A percentile compares a stretch with the other conserved stretches of the same genome.
phyloP scores from a whole-genome alignment of 2,797 vertebrate genomes.

The Pelodytes ibericus region DNA sequence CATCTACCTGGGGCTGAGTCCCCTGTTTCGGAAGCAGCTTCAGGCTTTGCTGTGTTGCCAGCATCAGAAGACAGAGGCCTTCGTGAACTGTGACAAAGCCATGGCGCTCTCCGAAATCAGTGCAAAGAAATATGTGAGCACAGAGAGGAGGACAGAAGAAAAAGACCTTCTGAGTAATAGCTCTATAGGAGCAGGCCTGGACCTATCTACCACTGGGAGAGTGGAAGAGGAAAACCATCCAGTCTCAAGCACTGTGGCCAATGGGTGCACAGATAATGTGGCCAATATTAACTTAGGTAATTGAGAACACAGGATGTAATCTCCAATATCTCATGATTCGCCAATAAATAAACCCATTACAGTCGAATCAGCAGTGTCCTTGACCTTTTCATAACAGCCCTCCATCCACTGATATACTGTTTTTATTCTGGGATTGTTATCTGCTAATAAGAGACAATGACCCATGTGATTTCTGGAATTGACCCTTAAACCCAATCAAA shows the following conservation, averaged over 20 bases:
- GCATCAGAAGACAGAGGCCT: slow-evolving; percentile 59
- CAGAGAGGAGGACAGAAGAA: background rate
- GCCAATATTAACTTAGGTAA: too few species aligned
- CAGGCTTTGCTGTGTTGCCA: slow-evolving; percentile 58
- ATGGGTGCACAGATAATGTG: too few species aligned
- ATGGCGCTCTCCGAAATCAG: background rate
- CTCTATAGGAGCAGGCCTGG: background rate
- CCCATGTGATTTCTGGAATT: too few species aligned
- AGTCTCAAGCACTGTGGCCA: background rate
- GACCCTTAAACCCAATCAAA: too few species aligned
- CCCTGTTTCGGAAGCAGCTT: slow-evolving; percentile 64
- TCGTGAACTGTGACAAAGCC: slow-evolving; percentile 17
- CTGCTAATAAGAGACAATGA: too few species aligned
- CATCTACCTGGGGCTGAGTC: slow-evolving; percentile 67
- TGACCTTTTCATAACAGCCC: too few species aligned
- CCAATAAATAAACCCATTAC: too few species aligned
- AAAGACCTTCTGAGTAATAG: background rate
- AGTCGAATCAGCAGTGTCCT: too few species aligned
- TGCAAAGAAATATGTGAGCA: background rate
- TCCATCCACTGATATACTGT: too few species aligned
- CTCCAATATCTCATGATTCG: too few species aligned
- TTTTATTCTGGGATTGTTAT: too few species aligned
- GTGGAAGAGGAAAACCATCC: background rate
- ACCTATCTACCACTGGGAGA: background rate
- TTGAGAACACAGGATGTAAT: too few species aligned